Evolutionary conservation across 1,140 invertebrate species (phyloP), one percentile per base, ranked within the genome.

Genomic region (Hetaerina americana): DNA sequence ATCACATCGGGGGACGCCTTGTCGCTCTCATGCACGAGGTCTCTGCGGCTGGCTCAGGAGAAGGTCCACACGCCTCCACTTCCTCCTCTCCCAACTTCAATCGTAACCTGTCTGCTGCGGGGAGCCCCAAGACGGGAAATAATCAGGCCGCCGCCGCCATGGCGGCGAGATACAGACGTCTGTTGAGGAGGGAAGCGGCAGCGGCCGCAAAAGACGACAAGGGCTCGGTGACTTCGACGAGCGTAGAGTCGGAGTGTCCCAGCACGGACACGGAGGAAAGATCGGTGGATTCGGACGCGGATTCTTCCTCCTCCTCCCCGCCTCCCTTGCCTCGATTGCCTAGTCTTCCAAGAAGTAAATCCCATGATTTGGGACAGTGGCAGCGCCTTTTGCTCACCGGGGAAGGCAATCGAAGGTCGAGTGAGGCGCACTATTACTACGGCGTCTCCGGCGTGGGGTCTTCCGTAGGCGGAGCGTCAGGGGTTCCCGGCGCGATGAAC

Each of bases 1-100:
- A 94, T 73, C 93, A 96, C 75, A 96, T 96, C 66, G 92, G 93
- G 0, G 92, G 92, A 66, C 81, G 93, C n/a, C 80, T 96, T 28
- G 92, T 94, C 1, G 92, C 93, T 0, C 81, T 96, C 28, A 96
- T 96, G 94, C 93, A 95, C 77, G 93, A 96, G 78, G 93, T 95
- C 3, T 92, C 90, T 22, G 91, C 88, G 72, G 89, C 89, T 27
- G 76, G 75, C 68, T 76, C 76, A 40, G 75, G 75, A 22, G 25
- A 29, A 12, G 69, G 74, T 66, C 57, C 76, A 71, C 15, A 18
- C 5, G 12, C 71, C n/a, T 26, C 68, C 15, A 18, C 40, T 57
- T n/a, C 40, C 2, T 18, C 15, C 40, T 12, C 15, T 18, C 22
- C 40, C 1, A 12, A 12, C 22, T 57, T 57, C 40, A 5, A 12